These are phyloP conservation scores for Mizuhopecten yessoensis DNA, from an alignment of 1,140 invertebrate species.

Conservation along the genomic window DNA sequence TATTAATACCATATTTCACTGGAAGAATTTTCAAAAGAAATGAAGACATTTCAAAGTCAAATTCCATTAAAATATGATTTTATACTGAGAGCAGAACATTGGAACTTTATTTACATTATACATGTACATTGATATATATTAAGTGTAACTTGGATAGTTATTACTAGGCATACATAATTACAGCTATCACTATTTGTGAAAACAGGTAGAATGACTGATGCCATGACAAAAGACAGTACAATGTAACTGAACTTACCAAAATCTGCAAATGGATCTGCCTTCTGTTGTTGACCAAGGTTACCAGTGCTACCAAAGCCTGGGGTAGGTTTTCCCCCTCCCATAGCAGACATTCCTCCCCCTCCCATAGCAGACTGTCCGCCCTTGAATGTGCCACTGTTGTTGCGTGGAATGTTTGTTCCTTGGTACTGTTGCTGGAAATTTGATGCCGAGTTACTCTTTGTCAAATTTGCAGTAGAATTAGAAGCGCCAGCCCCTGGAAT, in stretches of 20 bases:
- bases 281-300: slow-evolving; percentile 61
- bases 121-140: too few species aligned
- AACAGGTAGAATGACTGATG: too few species aligned
- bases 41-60: too few species aligned
- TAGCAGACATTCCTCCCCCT: slow-evolving; percentile 56
- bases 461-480: slow-evolving; percentile 62
- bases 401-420: slow-evolving; percentile 52
- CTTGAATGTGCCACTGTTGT: slow-evolving; percentile 56
- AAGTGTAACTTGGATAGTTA: too few species aligned
- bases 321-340: slow-evolving; percentile 54
- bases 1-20: too few species aligned
- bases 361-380: slow-evolving; percentile 58
- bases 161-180: too few species aligned
- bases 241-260: slow-evolving; percentile 70
- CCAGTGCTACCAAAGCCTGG: slow-evolving; percentile 82
- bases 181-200: too few species aligned
- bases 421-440: slow-evolving; percentile 54
- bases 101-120: too few species aligned
- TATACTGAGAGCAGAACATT: too few species aligned
- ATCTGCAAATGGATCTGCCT: slow-evolving; percentile 80
- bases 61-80: too few species aligned
- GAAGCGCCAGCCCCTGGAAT: slow-evolving; percentile 52
- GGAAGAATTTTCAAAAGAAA: too few species aligned
- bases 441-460: slow-evolving; percentile 66
- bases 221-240: too few species aligned